Evolutionary conservation across 2,113 vertebrate species (phyloP).

Genomic region (Agapornis roseicollis): DNA sequence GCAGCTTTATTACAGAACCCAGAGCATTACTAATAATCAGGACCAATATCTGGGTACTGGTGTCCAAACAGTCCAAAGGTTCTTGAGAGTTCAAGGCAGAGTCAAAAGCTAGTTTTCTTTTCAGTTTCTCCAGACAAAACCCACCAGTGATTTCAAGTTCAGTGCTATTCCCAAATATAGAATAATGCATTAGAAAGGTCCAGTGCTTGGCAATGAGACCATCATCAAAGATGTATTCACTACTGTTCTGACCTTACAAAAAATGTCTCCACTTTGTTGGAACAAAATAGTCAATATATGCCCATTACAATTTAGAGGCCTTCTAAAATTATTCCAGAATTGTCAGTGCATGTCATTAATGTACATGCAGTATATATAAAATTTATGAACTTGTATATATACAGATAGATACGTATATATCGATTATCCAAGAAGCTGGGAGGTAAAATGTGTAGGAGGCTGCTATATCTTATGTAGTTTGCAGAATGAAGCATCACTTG

Average conservation of each 20-base stretch:
- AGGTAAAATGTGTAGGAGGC: neutral
- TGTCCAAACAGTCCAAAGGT: neutral
- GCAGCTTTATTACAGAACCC: neutral
- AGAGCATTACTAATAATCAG: neutral
- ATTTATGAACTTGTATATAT: neutral
- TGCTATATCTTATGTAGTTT: neutral
- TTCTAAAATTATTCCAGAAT: neutral
- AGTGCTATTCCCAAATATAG: neutral
- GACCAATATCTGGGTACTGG: neutral
- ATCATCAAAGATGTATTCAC: neutral
- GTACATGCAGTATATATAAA: neutral
- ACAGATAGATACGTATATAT: neutral
- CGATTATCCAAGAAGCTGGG: neutral
- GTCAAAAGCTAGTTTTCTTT: neutral
- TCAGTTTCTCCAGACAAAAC: neutral
- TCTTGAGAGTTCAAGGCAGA: neutral
- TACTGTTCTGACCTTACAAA: neutral
- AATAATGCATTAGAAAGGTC: neutral
- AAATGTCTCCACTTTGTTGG: neutral
- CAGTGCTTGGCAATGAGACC: neutral
- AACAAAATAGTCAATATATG: neutral
- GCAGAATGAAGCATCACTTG: neutral
- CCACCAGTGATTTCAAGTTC: neutral
- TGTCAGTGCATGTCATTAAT: neutral
- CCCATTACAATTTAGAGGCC: neutral